Percentiles rank a stretch among this genome's conserved stretches.
phyloP scores from a whole-genome alignment of 2,113 vertebrate species.

The Mionectes macconnelli region DNA sequence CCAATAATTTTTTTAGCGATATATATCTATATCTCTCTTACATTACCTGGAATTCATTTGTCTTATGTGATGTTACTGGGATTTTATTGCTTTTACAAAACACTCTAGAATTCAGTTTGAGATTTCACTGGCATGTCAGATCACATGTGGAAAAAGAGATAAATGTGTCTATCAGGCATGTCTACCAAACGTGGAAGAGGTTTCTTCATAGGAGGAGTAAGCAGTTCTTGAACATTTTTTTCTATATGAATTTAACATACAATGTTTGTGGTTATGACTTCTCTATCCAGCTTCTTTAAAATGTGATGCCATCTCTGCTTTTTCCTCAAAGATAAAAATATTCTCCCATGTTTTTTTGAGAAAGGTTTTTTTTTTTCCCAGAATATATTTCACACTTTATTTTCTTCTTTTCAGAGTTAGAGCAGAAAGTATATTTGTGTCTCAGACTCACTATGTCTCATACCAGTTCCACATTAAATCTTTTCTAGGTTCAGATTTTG shows the following conservation, averaged over 20 bases:
- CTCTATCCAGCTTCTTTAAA: neutral
- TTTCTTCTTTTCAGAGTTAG: neutral
- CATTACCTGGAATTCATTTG: neutral
- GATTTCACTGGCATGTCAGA: neutral
- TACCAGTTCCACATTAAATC: neutral
- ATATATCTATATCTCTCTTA: accelerated
- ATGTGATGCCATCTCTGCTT: neutral
- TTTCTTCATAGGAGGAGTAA: neutral
- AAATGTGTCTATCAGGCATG: neutral
- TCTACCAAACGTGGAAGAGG: neutral
- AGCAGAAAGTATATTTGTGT: neutral
- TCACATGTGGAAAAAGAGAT: neutral
- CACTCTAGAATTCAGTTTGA: neutral
- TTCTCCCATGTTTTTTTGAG: neutral
- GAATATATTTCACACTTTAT: neutral
- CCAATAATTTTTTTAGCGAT: neutral
- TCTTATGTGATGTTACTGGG: neutral
- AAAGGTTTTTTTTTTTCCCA: neutral
- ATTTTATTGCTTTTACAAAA: neutral
- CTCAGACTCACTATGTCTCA: neutral
- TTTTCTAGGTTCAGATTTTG: neutral
- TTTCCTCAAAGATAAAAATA: neutral
- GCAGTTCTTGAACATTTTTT: neutral
- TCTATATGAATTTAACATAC: neutral
- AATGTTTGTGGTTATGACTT: neutral